Percentiles rank a stretch among this genome's conserved stretches.
These are phyloP conservation scores for Tetrao urogallus DNA, from an alignment of 2,113 vertebrate species.

Conservation along the genomic window DNA sequence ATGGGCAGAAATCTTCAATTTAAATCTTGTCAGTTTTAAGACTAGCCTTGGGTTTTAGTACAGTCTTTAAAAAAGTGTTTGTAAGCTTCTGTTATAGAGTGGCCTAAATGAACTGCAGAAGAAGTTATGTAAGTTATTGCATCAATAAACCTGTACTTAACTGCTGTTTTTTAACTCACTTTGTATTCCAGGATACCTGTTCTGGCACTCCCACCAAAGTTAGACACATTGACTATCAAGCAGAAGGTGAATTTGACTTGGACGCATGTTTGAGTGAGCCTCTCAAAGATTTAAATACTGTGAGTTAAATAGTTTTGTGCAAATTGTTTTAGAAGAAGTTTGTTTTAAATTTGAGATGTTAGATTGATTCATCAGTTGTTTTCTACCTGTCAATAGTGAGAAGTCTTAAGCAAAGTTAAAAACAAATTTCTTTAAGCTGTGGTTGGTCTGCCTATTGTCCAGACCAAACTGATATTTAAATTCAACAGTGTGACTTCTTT, in stretches of 20 bases:
- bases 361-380: not conserved
- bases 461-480: not conserved
- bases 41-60: not conserved
- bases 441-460: not conserved
- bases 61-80: not conserved
- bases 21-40: not conserved
- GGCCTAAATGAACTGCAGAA: not conserved
- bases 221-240: constrained; percentile 74
- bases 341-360: not conserved
- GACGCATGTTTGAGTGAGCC: constrained; percentile 77
- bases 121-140: not conserved
- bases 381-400: not conserved
- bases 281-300: constrained; percentile 66
- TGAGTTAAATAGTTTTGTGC: constrained; percentile 54
- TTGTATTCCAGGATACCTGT: constrained; percentile 76
- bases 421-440: not conserved
- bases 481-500: constrained; percentile 15
- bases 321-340: not conserved
- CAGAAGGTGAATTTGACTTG: constrained; percentile 76
- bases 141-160: not conserved
- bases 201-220: constrained; percentile 86
- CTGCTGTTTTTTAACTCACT: not conserved
- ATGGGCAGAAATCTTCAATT: not conserved
- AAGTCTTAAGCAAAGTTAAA: not conserved
- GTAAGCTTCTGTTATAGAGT: not conserved